phyloP scores from a whole-genome alignment of 2,888 invertebrate genomes.

The Xestoiulus laeticollis region DNA sequence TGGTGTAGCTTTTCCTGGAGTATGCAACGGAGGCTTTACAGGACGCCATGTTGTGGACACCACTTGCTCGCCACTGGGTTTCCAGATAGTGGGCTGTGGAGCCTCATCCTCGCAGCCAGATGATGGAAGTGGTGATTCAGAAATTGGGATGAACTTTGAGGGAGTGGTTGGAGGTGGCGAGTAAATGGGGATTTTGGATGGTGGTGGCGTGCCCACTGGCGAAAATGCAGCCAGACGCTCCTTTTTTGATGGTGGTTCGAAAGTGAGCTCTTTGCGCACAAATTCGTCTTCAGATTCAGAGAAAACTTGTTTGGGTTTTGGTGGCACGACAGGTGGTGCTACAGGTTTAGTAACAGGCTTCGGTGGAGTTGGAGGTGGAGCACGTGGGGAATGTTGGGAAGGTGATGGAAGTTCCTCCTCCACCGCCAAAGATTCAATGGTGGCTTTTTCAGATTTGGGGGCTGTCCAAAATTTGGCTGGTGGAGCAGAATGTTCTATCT shows the following conservation, averaged over 20 bases:
- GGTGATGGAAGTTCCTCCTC: conserved; percentile 14
- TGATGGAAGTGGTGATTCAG: conserved; percentile 29
- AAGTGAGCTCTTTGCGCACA: conserved; percentile 49
- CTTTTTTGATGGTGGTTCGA: background rate
- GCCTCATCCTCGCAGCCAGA: background rate
- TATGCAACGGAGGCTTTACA: conserved; percentile 40
- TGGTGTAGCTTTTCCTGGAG: conserved; percentile 34
- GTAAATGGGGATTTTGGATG: conserved; percentile 44
- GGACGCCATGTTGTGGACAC: conserved; percentile 50
- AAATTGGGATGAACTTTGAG: conserved; percentile 50
- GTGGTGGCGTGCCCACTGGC: background rate
- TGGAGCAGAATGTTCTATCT: conserved; percentile 49
- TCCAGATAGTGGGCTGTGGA: conserved; percentile 41
- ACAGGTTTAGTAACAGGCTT: background rate
- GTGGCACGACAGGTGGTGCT: background rate
- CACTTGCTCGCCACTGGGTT: conserved; percentile 48
- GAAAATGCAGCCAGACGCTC: background rate
- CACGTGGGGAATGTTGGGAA: background rate
- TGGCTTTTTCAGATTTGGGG: conserved; percentile 51
- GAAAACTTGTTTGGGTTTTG: conserved; percentile 44
- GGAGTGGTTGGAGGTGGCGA: conserved; percentile 46
- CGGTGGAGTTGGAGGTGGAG: conserved; percentile 51
- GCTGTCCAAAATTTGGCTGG: conserved; percentile 52
- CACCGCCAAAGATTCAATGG: background rate
- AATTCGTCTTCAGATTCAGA: conserved; percentile 53